These are phyloP conservation scores for Phylloscopus collybita DNA, from an alignment of 2,797 vertebrate species.

Conservation along the genomic window DNA sequence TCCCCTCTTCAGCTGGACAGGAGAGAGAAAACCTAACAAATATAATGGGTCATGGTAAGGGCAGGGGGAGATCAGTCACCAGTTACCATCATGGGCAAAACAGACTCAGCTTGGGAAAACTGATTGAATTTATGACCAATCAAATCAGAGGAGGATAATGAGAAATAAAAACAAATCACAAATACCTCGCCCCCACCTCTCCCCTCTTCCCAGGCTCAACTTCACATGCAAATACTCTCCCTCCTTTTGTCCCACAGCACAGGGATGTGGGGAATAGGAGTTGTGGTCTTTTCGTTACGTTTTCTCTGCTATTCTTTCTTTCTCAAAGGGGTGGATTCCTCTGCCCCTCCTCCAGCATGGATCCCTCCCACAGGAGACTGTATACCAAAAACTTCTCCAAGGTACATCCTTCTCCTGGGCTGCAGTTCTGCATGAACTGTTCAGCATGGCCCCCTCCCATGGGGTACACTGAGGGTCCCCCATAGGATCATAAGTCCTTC, in stretches of 20 bases:
- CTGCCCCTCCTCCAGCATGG: background rate
- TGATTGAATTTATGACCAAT: background rate
- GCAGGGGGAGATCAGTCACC: background rate
- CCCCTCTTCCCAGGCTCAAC: background rate
- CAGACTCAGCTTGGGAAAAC: background rate
- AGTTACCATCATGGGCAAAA: accelerated
- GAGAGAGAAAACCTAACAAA: background rate
- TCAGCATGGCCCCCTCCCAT: background rate
- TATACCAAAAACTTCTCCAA: background rate
- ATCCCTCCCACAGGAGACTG: background rate
- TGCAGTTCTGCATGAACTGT: background rate
- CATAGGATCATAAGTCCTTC: background rate
- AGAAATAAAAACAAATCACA: background rate
- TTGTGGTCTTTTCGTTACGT: background rate
- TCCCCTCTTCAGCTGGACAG: background rate
- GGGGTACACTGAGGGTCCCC: background rate
- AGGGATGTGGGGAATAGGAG: background rate
- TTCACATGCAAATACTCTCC: background rate
- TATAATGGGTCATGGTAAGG: background rate
- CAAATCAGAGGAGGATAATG: background rate
- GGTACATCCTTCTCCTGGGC: background rate
- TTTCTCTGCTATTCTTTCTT: background rate
- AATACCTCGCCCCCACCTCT: background rate
- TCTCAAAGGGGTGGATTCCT: background rate
- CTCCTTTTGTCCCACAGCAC: background rate